Evolutionary conservation across 2,797 vertebrate species (phyloP).

Genomic region (Rhinatrema bivittatum): DNA sequence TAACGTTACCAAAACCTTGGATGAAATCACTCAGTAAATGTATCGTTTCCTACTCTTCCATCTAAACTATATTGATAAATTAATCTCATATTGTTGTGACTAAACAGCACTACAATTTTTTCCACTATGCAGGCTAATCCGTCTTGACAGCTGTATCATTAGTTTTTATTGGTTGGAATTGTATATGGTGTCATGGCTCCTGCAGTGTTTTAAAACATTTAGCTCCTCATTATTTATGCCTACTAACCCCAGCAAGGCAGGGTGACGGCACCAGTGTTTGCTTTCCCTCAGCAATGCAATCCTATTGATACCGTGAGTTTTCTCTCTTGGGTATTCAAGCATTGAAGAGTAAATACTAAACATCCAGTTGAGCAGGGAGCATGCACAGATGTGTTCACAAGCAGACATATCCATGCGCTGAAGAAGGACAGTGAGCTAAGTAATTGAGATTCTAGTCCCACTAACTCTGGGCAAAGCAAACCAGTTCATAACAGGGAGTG

Average conservation of each 20-base stretch:
- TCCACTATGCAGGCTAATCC: conserved; percentile 48
- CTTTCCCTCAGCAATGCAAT: background rate
- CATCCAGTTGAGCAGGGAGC: background rate
- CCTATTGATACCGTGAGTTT: no score
- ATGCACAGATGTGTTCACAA: background rate
- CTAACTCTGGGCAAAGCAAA: no score
- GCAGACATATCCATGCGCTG: no score
- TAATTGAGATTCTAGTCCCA: no score
- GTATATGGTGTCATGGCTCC: conserved; percentile 33
- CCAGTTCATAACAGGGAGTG: no score
- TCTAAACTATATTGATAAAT: conserved; percentile 57
- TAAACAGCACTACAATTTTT: conserved; percentile 51
- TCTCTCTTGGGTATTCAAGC: no score
- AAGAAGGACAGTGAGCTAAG: no score
- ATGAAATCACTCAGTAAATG: conserved; percentile 31
- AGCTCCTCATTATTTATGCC: background rate
- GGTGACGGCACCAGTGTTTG: fast-evolving
- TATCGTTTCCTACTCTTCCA: conserved; percentile 41
- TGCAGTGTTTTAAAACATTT: background rate
- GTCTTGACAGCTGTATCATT: conserved; percentile 50
- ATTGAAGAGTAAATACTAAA: background rate
- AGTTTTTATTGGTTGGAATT: conserved; percentile 49
- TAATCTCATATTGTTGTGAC: conserved; percentile 55
- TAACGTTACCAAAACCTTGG: conserved; percentile 19
- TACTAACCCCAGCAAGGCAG: background rate